These are phyloP conservation scores for Koerneria pararmatus DNA, from an alignment of 2,888 invertebrate species.

Conservation along the genomic window DNA sequence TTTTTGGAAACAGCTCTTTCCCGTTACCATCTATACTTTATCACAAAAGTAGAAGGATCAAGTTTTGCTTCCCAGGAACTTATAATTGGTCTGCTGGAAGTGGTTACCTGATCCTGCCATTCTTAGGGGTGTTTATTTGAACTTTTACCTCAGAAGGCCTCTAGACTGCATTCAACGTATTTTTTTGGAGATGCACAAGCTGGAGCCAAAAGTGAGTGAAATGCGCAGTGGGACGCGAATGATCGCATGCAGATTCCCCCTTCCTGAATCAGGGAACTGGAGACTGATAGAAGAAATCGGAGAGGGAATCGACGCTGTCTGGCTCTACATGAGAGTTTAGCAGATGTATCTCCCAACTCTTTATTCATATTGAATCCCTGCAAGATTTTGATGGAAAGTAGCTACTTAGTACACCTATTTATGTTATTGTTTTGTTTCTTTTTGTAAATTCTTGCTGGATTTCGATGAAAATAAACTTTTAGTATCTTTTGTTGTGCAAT, in stretches of 20 bases:
- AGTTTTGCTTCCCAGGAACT: neutral
- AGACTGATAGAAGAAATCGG: conserved; percentile 31
- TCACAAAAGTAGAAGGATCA: neutral
- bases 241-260: conserved; percentile 55
- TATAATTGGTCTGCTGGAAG: conserved; percentile 16
- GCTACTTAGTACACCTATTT: no score
- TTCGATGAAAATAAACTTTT: no score
- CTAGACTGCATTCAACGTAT: no score
- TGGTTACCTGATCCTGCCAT: neutral
- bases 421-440: no score
- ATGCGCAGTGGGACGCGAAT: conserved; percentile 42
- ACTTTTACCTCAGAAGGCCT: no score
- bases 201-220: conserved; percentile 50
- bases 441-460: no score
- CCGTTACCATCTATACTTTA: neutral
- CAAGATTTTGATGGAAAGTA: no score
- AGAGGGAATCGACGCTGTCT: conserved; percentile 56
- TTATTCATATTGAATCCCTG: no score
- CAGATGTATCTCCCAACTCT: no score
- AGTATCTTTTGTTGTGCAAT: no score
- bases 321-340: conserved; percentile 43
- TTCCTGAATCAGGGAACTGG: conserved; percentile 37
- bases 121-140: no score
- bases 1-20: neutral
- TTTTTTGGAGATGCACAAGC: conserved; percentile 44